A percentile compares a stretch with the other conserved stretches of the same genome.
Conservation (phyloP, 2,113 vertebrate genomes). For the Gnathonemus longibarbis region DNA sequence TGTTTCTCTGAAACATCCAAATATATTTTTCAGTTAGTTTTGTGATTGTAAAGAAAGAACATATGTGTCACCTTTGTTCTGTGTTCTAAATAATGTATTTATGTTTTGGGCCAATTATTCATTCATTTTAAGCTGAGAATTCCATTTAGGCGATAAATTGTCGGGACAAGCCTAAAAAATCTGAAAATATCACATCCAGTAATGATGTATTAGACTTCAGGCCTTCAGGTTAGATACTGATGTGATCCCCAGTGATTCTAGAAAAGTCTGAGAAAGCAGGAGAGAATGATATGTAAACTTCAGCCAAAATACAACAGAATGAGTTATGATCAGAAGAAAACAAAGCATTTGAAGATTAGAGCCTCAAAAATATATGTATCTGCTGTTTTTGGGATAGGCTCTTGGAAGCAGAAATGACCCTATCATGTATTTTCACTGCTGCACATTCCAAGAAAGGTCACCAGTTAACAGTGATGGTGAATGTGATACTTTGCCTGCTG, state of each 20-base stretch:
- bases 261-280: conserved; percentile 28
- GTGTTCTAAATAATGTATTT: background rate
- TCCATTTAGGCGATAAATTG: background rate
- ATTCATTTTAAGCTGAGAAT: background rate
- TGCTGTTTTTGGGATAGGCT: conserved; percentile 32
- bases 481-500: background rate
- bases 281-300: conserved; percentile 33
- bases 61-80: background rate
- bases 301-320: conserved; percentile 31
- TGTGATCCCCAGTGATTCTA: conserved; percentile 32
- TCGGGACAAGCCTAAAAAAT: background rate
- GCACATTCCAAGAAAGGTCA: conserved; percentile 30
- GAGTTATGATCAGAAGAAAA: conserved; percentile 37
- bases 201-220: conserved; percentile 35
- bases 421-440: conserved; percentile 26
- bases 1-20: background rate
- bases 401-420: conserved; percentile 19
- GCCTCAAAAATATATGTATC: conserved; percentile 5
- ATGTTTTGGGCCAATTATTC: background rate
- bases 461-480: background rate
- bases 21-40: background rate
- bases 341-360: conserved; percentile 29
- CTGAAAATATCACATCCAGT: conserved; percentile 16
- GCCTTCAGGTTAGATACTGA: conserved; percentile 29
- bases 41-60: background rate